Base-by-base conservation (phyloP, 2,797 vertebrate species). In the Ptychadena robeensis region DNA sequence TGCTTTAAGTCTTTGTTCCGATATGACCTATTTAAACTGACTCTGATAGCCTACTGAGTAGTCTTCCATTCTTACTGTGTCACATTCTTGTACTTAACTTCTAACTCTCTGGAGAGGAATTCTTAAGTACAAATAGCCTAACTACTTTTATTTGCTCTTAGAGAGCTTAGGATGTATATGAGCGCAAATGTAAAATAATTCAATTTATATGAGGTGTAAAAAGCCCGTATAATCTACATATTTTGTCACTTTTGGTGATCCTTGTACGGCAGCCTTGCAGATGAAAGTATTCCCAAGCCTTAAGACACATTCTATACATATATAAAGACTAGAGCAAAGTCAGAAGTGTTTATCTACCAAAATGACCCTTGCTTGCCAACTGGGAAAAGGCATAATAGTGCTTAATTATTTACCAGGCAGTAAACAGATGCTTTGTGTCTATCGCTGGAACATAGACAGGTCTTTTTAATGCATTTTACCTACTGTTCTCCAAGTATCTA, bases 391-490 rank as follows among this genome's bases (percentile, higher is more conserved):
- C 70, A 70, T 76, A 75, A 69, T 85, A 53, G 65, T 65, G 32
- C 75, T 85, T 80, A 81, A 85, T 80, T 85, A 85, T 85, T 85
- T 75, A 85, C 30, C 72, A 76, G 72, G 30, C 72, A 85, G 82
- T 34, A 69, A 85, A 64, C 82, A 85, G 78, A 85, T 81, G 71
- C 72, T 80, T 64, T 68, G 63, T 63, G 57, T 61, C 44, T 74
- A 74, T 63, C 6, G 71, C 57, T 81, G 30, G 64, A 61, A 76
- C 61, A 40, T 66, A 80, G 78, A 70, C 72, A 37, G 72, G 65
- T 65, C 57, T 76, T 61, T 78, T 81, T 85, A 72, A 85, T 85
- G 78, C 64, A 74, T 84, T 65, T 71, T 57, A 63, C 72, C 83
- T 76, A 80, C 72, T 64, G 83, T 65, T 65, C 37, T 38, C 71